Percentiles rank a stretch among this genome's conserved stretches.
These are phyloP conservation scores for Lycocerus yunnanus DNA, from an alignment of 2,888 invertebrate species.

Conservation along the genomic window DNA sequence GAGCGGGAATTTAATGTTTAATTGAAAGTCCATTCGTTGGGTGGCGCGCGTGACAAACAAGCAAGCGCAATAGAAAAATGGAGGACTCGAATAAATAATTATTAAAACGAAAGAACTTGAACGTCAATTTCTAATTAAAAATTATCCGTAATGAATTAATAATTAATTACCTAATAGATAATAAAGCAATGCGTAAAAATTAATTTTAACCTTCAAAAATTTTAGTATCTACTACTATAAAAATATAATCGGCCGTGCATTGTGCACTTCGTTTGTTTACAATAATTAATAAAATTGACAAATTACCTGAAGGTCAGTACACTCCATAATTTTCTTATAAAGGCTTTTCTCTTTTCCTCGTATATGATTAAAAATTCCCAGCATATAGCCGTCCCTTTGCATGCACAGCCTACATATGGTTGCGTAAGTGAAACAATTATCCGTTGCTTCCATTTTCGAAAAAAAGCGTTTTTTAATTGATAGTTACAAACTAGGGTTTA, in stretches of 20 bases:
- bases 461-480: constrained; percentile 27
- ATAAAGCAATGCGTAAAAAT: not conserved
- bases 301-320: constrained; percentile 54
- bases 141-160: not conserved
- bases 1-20: not conserved
- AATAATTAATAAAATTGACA: not conserved
- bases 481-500: not conserved
- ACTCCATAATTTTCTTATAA: constrained; percentile 56
- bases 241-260: not conserved
- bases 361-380: constrained; percentile 66
- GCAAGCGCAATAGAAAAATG: not conserved
- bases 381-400: constrained; percentile 64
- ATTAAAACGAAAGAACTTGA: not conserved
- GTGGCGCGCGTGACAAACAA: not conserved
- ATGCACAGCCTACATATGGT: constrained; percentile 71
- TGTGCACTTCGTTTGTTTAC: not conserved
- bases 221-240: not conserved
- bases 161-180: not conserved
- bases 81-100: not conserved
- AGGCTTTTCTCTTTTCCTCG: constrained; percentile 55
- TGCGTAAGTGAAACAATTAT: constrained; percentile 64
- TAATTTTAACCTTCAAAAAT: not conserved
- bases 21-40: not conserved
- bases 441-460: constrained; percentile 38
- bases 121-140: not conserved